Conservation (phyloP, 2,888 invertebrate genomes). For the Latheticus oryzae region DNA sequence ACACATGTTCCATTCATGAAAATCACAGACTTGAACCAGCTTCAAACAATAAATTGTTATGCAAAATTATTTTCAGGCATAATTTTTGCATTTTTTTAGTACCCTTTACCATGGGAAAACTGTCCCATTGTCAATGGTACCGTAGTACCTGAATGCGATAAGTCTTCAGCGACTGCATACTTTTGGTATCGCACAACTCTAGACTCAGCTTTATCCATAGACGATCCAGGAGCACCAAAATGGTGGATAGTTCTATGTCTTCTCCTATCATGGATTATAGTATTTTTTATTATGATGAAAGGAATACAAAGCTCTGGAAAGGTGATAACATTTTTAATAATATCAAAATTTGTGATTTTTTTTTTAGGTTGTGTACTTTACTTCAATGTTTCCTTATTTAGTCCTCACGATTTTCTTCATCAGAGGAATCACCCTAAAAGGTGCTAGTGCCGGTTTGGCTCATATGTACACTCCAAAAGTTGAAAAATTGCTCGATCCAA, state of each 20-base stretch:
- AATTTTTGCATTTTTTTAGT: slow-evolving; percentile 65
- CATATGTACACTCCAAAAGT: slow-evolving; percentile 96
- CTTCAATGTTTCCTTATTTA: slow-evolving; percentile 93
- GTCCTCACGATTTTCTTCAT: slow-evolving; percentile 95
- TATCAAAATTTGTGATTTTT: too few relatives aligned
- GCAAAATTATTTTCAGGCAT: not conserved
- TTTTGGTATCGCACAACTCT: slow-evolving; percentile 93
- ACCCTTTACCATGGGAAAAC: slow-evolving; percentile 84
- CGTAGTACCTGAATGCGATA: slow-evolving; percentile 79
- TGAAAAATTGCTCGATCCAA: slow-evolving; percentile 85
- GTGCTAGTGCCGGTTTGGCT: slow-evolving; percentile 85
- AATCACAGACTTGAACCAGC: not conserved
- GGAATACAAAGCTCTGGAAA: slow-evolving; percentile 97
- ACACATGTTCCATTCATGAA: slow-evolving; percentile 3
- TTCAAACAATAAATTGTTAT: not conserved
- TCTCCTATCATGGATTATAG: slow-evolving; percentile 87
- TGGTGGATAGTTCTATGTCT: slow-evolving; percentile 95
- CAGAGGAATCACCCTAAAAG: slow-evolving; percentile 87
- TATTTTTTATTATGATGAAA: slow-evolving; percentile 96
- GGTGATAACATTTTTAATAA: too few relatives aligned
- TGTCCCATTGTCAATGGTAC: slow-evolving; percentile 80
- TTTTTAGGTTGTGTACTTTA: slow-evolving; percentile 90
- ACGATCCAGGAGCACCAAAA: slow-evolving; percentile 84
- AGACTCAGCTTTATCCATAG: slow-evolving; percentile 88
- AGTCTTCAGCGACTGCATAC: slow-evolving; percentile 89